Evolutionary conservation across 2,113 vertebrate species (phyloP).

Genomic region (Lynx canadensis): DNA sequence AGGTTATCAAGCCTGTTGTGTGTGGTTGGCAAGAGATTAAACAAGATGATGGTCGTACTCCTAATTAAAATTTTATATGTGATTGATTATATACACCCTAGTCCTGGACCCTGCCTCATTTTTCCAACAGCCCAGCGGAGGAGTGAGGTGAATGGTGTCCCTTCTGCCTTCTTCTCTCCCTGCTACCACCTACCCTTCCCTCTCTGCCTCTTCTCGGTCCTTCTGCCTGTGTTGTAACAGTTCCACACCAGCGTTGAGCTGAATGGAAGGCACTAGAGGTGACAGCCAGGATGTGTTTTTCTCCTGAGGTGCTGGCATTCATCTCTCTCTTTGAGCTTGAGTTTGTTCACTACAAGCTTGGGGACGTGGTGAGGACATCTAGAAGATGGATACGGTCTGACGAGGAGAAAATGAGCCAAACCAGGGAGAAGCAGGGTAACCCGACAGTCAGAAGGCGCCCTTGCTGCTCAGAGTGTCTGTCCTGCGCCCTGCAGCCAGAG

Average conservation of each 20-base stretch:
- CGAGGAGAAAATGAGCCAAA: neutral
- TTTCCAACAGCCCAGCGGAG: neutral
- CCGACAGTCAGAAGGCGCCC: neutral
- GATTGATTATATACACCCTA: neutral
- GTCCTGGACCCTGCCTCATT: neutral
- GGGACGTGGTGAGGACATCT: neutral
- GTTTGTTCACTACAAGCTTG: neutral
- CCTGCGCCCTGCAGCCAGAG: neutral
- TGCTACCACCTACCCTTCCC: neutral
- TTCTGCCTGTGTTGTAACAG: fast-evolving
- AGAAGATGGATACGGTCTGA: neutral
- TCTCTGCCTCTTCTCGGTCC: neutral
- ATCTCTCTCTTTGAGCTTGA: neutral
- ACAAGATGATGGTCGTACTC: neutral
- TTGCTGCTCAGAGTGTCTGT: neutral
- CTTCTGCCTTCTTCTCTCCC: neutral
- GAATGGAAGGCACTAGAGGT: neutral
- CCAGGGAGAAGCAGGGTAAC: neutral
- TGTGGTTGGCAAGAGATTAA: neutral
- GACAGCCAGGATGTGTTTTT: neutral
- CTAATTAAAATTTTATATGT: neutral
- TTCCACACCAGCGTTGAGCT: neutral
- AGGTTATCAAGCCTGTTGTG: neutral
- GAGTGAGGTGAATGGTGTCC: neutral
- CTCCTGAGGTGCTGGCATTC: neutral